Base-by-base conservation (phyloP, 2,888 invertebrate genomes). In the Epinotia demarniana region DNA sequence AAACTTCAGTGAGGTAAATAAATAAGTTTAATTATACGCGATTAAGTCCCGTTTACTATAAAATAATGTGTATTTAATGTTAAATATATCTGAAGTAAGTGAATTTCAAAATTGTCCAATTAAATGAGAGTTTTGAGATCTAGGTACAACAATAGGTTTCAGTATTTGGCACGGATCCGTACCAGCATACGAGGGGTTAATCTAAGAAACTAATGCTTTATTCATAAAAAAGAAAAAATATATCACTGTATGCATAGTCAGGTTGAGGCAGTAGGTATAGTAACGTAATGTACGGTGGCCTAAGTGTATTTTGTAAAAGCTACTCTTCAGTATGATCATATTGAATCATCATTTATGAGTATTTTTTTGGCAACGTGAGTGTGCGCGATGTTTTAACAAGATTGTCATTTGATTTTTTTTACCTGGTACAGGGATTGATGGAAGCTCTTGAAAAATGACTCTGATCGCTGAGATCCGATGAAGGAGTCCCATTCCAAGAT, bases 401-500 rank as follows among this genome's bases (percentile, higher is more conserved):
- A 49, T n/a, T n/a, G n/a, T 8, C 49, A n/a, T 53, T 0, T 12
- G 2, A 8, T 8, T 8, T 55, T 16, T 71, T 12, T 77, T 77
- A 90, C 90, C 90, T 79, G 80, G 58, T 13, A 73, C 63, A 0
- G 80, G 80, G 0, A 78, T 46, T 0, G 80, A 75, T 2, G 87
- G 84, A 27, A 87, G 70, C 2, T 90, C 86, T 0, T 80, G 62
- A n/a, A 85, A 81, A 46, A 87, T 80, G 1, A 68, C 78, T 3
- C 27, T 70, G 1, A 91, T 73, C 0, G 83, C 80, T 1, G 72
- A 13, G 13, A 90, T 33, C 0, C 93, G 87, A 77, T 93, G 93
- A 33, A 92, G 39, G 5, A 93, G 81, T 0, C 89, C 90, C 76
- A 84, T 85, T 63, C 86, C 84, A 12, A 89, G 27, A 0, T 79